Percentiles rank a stretch among this genome's conserved stretches.
Evolutionary conservation across 2,888 invertebrate species (phyloP).

Genomic region (Galerucella pusilla): DNA sequence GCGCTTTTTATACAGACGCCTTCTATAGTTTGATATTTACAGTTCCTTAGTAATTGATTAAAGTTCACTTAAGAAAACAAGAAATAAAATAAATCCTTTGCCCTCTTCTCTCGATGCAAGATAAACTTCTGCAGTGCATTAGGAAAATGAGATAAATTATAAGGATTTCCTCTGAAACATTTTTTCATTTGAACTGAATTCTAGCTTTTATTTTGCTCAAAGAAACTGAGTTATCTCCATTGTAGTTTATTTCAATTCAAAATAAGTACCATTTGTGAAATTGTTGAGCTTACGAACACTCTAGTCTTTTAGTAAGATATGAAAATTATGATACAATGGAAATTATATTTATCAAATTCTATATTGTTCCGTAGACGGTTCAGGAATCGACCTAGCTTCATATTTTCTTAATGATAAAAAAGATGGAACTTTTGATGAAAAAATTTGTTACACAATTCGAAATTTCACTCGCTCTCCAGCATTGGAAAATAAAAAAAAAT

Average conservation of each 20-base stretch:
- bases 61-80: not conserved
- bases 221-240: not conserved
- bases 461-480: not conserved
- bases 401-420: too few relatives aligned
- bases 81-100: not conserved
- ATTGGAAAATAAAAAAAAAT: not conserved
- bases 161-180: not conserved
- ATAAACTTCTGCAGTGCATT: not conserved
- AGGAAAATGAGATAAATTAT: not conserved
- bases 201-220: not conserved
- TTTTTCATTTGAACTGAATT: not conserved
- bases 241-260: not conserved
- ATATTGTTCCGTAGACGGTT: too few relatives aligned
- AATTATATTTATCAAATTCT: too few relatives aligned
- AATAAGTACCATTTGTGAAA: not conserved
- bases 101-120: not conserved
- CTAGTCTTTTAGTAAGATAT: not conserved
- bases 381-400: too few relatives aligned
- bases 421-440: not conserved
- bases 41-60: not conserved
- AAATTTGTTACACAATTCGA: not conserved
- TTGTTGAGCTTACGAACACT: not conserved
- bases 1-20: slow-evolving; percentile 9
- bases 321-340: too few relatives aligned
- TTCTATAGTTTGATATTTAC: not conserved